Conservation (phyloP, 2,888 invertebrate genomes). For the Alentia gelatinosa region DNA sequence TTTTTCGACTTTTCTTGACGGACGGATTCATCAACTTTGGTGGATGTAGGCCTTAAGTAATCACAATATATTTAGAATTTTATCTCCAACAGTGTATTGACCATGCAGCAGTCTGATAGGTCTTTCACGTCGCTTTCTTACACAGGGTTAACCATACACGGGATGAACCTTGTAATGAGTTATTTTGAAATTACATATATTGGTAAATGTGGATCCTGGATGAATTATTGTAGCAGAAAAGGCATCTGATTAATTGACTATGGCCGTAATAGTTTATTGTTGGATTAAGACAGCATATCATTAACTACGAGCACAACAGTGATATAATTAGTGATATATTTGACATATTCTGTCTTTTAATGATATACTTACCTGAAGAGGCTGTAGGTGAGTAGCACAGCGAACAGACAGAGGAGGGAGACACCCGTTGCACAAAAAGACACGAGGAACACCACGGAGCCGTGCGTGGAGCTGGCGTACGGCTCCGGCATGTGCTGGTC, state of each 20-base stretch:
- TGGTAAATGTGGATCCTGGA: not conserved
- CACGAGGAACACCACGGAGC: constrained; percentile 43
- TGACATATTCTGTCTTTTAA: too few species aligned
- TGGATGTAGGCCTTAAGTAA: too few species aligned
- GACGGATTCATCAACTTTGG: too few species aligned
- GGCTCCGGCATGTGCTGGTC: constrained; percentile 44
- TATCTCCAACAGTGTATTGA: too few species aligned
- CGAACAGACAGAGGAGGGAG: constrained; percentile 52
- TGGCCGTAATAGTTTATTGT: not conserved
- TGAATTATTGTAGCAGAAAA: not conserved
- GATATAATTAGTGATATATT: too few species aligned
- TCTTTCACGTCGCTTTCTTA: too few species aligned
- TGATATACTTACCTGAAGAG: constrained; percentile 31
- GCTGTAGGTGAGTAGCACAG: constrained; percentile 43
- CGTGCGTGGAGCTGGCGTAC: constrained; percentile 12
- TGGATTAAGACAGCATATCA: too few species aligned
- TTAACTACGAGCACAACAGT: too few species aligned
- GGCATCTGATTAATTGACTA: not conserved
- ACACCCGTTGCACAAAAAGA: constrained; percentile 52
- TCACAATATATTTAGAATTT: too few species aligned
- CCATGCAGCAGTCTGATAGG: too few species aligned
- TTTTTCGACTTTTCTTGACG: too few species aligned
- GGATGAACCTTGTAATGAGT: too few species aligned
- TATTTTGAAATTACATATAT: not conserved
- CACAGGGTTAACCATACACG: not conserved